Percentiles rank a stretch among this genome's conserved stretches.
phyloP scores from a whole-genome alignment of 2,113 vertebrate genomes.

The Scatophagus argus region DNA sequence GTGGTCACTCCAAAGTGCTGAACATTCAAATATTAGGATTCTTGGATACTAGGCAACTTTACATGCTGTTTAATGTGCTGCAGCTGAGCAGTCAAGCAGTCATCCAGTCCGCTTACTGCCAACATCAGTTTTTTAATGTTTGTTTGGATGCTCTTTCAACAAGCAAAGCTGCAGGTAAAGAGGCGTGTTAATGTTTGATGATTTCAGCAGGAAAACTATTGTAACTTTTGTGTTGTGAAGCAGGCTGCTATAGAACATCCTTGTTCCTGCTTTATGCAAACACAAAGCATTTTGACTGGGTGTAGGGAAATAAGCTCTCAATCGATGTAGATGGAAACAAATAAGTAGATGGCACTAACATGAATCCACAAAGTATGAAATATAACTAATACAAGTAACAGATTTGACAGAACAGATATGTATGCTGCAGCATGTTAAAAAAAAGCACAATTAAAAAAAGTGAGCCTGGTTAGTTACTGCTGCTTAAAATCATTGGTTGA shows the following conservation, averaged over 20 bases:
- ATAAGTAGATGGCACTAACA: not conserved
- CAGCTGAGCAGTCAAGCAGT: not conserved
- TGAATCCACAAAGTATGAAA: not conserved
- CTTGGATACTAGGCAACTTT: not conserved
- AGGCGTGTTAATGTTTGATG: not conserved
- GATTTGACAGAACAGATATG: constrained; percentile 10
- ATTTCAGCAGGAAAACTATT: not conserved
- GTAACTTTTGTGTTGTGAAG: not conserved
- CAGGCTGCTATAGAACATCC: not conserved
- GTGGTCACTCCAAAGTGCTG: not conserved
- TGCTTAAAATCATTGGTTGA: not conserved
- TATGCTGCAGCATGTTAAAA: not conserved
- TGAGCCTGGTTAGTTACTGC: too few relatives aligned
- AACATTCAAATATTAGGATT: not conserved
- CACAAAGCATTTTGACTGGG: not conserved
- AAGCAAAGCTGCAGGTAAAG: not conserved
- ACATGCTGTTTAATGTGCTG: not conserved
- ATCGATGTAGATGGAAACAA: not conserved
- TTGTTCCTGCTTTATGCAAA: not conserved
- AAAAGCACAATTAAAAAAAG: not conserved
- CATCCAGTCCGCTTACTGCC: not conserved
- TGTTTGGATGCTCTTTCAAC: not conserved
- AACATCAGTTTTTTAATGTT: not conserved
- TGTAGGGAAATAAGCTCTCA: not conserved
- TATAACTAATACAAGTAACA: not conserved